Base-by-base conservation (phyloP, 2,113 vertebrate species). In the Phyllopteryx taeniolatus region DNA sequence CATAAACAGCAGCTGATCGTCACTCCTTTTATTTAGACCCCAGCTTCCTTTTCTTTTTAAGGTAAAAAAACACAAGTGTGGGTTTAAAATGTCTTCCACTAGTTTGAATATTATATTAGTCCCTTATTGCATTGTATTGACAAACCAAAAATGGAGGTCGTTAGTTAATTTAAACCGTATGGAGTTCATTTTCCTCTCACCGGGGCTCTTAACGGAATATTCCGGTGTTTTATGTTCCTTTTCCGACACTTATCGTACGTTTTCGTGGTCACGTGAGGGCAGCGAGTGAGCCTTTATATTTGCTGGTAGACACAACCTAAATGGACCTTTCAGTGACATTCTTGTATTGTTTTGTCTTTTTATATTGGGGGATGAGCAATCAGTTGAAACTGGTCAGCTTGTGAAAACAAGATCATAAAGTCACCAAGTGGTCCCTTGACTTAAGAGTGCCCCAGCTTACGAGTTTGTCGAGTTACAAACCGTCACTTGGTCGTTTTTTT, bases 221-320 rank as follows among this genome's bases (percentile, higher is more conserved):
- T 44, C 39, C 54, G 22, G 33, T 66, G 43, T 20, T 76, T 64
- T 71, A 61, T 75, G n/a, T 20, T 60, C 44, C 53, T 27, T 31
- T 65, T 51, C 12, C 59, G 74, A 46, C 47, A 39, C 12, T 56
- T n/a, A 22, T 54, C 10, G 10, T 42, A 42, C 39, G 6, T 51
- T 74, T 60, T 59, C 54, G 46, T 73, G 43, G 53, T 70, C 42
- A 35, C 43, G 8, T 19, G 22, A 69, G 62, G 14, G 19, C 44
- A 33, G 43, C 43, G n/a, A 61, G 11, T 35, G 39, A 76, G 49
- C 70, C 57, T 66, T 47, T 65, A 54, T 67, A 17, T 67, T 71
- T 61, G 61, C 27, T 8, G 44, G 11, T 43, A 66, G 51, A 35
- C 64, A 57, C 12, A 64, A 56, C 11, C 31, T 70, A 65, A 78